These are phyloP conservation scores for Drosophila paramelanica DNA, from an alignment of 2,888 invertebrate species.

Conservation along the genomic window DNA sequence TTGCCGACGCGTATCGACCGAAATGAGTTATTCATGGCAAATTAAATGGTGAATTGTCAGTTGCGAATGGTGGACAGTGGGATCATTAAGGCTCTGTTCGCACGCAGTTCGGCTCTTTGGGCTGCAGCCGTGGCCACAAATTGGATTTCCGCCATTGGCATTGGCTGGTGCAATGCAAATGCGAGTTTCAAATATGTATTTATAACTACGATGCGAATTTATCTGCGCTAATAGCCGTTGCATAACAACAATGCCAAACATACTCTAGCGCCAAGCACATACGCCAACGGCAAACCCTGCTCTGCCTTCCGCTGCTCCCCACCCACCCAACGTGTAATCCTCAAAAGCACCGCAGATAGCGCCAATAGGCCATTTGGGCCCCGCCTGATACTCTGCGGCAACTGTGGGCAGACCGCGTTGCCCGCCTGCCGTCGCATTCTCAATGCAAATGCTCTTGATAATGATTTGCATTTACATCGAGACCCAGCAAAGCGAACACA, in stretches of 20 bases:
- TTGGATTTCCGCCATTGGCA: conserved; percentile 51
- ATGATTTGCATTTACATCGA: conserved; percentile 74
- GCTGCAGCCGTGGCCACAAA: conserved; percentile 50
- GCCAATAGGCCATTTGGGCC: conserved; percentile 44
- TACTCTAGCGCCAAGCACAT: conserved; percentile 6
- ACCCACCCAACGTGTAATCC: conserved; percentile 26
- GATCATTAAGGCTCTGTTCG: conserved; percentile 19
- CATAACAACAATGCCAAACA: conserved; percentile 28
- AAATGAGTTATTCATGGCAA: conserved; percentile 54
- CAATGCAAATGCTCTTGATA: conserved; percentile 70
- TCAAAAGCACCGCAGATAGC: conserved; percentile 46
- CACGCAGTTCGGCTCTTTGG: conserved; percentile 38
- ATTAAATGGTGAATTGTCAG: background rate
- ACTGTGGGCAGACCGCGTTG: conserved; percentile 12
- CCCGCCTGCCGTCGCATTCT: conserved; percentile 27
- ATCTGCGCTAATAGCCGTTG: conserved; percentile 60
- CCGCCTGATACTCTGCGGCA: conserved; percentile 34
- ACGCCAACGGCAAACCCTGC: background rate
- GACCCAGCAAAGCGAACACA: conserved; percentile 12
- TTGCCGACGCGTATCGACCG: conserved; percentile 5
- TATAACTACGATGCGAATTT: conserved; percentile 58
- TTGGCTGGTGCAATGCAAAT: conserved; percentile 17
- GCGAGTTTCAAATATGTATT: conserved; percentile 56
- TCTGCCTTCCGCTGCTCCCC: background rate
- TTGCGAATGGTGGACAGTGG: conserved; percentile 6